These are phyloP conservation scores for Muraenolepis orangiensis DNA, from an alignment of 2,797 vertebrate species.

Conservation along the genomic window DNA sequence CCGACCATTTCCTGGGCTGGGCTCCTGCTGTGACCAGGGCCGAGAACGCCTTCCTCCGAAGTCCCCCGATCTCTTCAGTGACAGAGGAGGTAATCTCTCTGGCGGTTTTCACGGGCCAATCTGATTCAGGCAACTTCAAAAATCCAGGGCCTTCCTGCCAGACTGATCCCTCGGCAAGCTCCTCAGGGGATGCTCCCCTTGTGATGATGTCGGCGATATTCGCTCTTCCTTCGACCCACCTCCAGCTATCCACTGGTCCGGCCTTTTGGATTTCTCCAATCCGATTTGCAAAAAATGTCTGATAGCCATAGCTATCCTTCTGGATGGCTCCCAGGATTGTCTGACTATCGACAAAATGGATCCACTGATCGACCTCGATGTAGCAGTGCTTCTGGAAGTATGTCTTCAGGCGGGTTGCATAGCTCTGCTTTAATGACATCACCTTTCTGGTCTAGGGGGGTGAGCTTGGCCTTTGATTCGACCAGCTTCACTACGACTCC, in stretches of 20 bases:
- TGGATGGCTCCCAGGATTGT: slow-evolving; percentile 25
- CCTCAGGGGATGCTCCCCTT: slow-evolving; percentile 18
- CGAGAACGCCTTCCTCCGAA: slow-evolving; percentile 10
- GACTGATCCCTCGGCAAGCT: slow-evolving; percentile 6
- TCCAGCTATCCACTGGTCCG: slow-evolving; percentile 14
- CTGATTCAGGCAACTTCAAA: background rate
- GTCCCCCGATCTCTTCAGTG: background rate
- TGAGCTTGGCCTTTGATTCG: slow-evolving; percentile 17
- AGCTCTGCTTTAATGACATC: slow-evolving; percentile 24
- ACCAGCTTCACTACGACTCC: slow-evolving; percentile 1
- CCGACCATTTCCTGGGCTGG: background rate
- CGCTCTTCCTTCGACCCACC: slow-evolving; percentile 7
- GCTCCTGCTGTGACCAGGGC: background rate
- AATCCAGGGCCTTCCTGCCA: slow-evolving; percentile 10
- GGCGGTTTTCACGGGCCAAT: slow-evolving; percentile 12
- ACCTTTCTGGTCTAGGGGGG: slow-evolving; percentile 12
- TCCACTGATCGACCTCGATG: slow-evolving; percentile 7
- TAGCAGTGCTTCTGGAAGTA: slow-evolving; percentile 16
- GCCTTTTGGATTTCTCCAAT: slow-evolving; percentile 22
- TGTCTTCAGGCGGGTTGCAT: slow-evolving; percentile 7
- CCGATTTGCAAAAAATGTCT: slow-evolving; percentile 23
- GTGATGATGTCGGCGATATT: slow-evolving; percentile 17
- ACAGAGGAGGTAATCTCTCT: background rate
- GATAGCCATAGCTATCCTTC: slow-evolving; percentile 25
- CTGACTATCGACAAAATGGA: slow-evolving; percentile 25